Percentiles rank a stretch among this genome's conserved stretches.
Conservation (phyloP, 1,140 invertebrate species). For the Argopecten irradians region DNA sequence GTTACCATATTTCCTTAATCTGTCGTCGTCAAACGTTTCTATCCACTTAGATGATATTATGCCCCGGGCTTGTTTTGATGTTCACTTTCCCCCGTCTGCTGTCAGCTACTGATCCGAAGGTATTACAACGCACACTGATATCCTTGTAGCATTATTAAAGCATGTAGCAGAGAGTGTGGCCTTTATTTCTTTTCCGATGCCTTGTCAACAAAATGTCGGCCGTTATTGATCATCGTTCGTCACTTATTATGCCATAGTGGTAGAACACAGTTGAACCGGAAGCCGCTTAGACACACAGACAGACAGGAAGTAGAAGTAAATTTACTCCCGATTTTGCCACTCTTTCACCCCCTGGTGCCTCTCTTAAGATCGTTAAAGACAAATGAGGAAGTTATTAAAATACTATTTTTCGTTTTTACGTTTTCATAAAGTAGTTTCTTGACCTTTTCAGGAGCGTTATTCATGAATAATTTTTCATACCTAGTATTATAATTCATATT, state of each 20-base stretch:
- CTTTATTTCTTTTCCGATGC: not conserved
- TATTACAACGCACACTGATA: not conserved
- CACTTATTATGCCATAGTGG: not conserved
- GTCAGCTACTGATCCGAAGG: not conserved
- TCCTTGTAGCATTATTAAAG: slow-evolving; percentile 1
- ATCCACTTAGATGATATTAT: not conserved
- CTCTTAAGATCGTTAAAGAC: too few relatives aligned
- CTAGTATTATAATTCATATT: too few relatives aligned
- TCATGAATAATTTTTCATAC: not conserved
- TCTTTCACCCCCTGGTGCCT: too few relatives aligned
- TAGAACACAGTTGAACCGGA: not conserved
- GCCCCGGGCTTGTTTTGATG: not conserved
- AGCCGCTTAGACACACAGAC: not conserved
- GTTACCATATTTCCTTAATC: not conserved
- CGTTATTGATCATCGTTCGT: not conserved
- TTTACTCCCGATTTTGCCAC: not conserved
- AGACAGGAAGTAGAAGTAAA: not conserved
- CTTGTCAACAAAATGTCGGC: not conserved
- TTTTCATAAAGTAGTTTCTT: too few relatives aligned
- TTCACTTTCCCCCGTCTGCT: not conserved
- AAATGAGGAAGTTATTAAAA: too few relatives aligned
- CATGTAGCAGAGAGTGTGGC: not conserved
- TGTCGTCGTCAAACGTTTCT: not conserved
- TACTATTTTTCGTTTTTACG: too few relatives aligned
- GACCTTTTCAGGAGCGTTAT: too few relatives aligned